Conservation (phyloP, 2,888 invertebrate genomes). For the Hypomecis atomaria region DNA sequence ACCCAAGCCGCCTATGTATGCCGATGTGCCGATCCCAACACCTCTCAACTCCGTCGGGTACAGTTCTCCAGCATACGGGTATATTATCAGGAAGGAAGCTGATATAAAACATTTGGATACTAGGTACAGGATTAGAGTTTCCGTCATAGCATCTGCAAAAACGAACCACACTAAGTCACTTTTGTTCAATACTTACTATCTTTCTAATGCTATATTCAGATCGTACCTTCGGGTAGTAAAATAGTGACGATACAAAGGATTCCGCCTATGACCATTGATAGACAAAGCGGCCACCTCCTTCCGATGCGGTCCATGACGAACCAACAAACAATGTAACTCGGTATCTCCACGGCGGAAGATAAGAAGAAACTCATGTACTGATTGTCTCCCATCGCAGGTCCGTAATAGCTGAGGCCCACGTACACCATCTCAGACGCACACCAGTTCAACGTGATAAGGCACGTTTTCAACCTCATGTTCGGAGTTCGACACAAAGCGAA, state of each 20-base stretch:
- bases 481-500: conserved; percentile 91
- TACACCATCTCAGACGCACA: conserved; percentile 97
- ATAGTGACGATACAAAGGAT: conserved; percentile 94
- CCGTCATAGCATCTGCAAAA: conserved; percentile 88
- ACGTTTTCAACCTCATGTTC: conserved; percentile 95
- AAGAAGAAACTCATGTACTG: conserved; percentile 95
- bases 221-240: conserved; percentile 89
- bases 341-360: conserved; percentile 94
- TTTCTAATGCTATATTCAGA: neutral
- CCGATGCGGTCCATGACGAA: conserved; percentile 95
- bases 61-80: conserved; percentile 96
- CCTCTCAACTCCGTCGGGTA: conserved; percentile 96
- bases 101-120: conserved; percentile 95
- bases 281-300: conserved; percentile 93
- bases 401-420: conserved; percentile 95
- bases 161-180: conserved; percentile 33
- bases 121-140: conserved; percentile 90
- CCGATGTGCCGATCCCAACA: conserved; percentile 95
- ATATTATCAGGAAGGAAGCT: conserved; percentile 95
- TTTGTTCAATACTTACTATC: neutral
- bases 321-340: conserved; percentile 95
- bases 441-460: conserved; percentile 94
- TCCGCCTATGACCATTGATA: conserved; percentile 94
- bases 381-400: conserved; percentile 93
- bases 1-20: conserved; percentile 95